Evolutionary conservation across 2,888 invertebrate species (phyloP), one percentile per base, ranked within the genome.

Genomic region (Actias luna): DNA sequence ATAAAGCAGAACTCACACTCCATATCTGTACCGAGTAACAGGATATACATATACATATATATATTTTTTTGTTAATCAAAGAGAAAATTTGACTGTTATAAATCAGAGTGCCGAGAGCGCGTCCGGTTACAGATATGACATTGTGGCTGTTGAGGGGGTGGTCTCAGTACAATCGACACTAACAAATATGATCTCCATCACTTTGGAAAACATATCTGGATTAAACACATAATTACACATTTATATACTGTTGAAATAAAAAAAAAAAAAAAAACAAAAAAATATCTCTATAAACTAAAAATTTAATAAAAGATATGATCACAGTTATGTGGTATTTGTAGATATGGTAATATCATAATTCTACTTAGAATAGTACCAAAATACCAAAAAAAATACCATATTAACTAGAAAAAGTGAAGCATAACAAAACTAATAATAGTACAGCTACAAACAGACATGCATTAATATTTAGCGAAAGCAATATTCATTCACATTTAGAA

Each of bases 21-120:
- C 87, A 89, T 91, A 92, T 92, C 91, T 92, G 91, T 91, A 91
- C 83, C 81, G 80, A 78, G 83, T 85, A 78, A 66, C 64, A 61
- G 46, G 46, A 60, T 61, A 58, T 14, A n/a, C n/a, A n/a, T n/a
- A n/a, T n/a, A n/a, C n/a, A n/a, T n/a, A n/a, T n/a, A n/a, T n/a
- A n/a, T n/a, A n/a, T 67, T 71, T 64, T 62, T 66, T 66, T 70
- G 65, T 65, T 63, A 65, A 29, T 69, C 68, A 67, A 65, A 69
- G 87, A 88, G 89, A 90, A 88, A 90, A 90, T 89, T 89, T 89
- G 90, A 89, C 88, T 82, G 70, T 72, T 71, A 69, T 71, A 80
- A 81, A 80, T 78, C 79, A 73, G 81, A 77, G 75, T 75, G 86
- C 82, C 84, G 81, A 83, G 67, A 77, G 78, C 87, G 88, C 86